Base-by-base conservation (phyloP, 2,888 invertebrate species). In the Drosophila mayaguana region DNA sequence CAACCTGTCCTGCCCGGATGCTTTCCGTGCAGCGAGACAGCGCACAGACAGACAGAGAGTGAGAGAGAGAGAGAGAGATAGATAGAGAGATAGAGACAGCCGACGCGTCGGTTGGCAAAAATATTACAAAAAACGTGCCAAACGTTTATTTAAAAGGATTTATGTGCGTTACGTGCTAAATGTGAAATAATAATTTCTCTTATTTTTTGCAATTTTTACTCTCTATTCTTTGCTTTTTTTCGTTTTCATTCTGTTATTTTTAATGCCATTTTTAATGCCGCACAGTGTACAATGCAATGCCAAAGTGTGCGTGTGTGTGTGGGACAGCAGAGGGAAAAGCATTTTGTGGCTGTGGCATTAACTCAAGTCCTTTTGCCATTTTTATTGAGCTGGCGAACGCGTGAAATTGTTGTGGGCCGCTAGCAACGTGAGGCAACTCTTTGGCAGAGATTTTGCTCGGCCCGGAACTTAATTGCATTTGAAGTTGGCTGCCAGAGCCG, bases 101-200 rank as follows among this genome's bases (percentile, higher is more conserved):
- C 28, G 61, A 43, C 61, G 46, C 65, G 69, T 63, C 63, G 83
- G 46, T 62, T 60, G 63, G 72, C 66, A 67, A 69, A 80, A 83
- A 80, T 76, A 75, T 83, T 83, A 87, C 86, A 89, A 88, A 90
- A 90, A 90, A 89, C 89, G 89, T 89, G 89, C 89, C 89, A 89
- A 90, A 88, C 88, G 89, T 88, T 90, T 90, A 90, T 90, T 89
- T 89, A 90, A 89, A 88, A 90, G 90, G 90, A 89, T 89, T 89
- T 89, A 90, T 89, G 89, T 88, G 80, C 78, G 82, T 89, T 89
- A 90, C 89, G 89, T 89, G 89, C 89, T 81, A 90, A 89, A 89
- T 85, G 85, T 82, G 82, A 90, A 89, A 90, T 87, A 89, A 89
- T 88, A 86, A 85, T 85, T 83, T 88, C 78, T 83, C 87, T 78